Evolutionary conservation across 1,140 invertebrate genomes (phyloP).

Genomic region (Macrobrachium nipponense): DNA sequence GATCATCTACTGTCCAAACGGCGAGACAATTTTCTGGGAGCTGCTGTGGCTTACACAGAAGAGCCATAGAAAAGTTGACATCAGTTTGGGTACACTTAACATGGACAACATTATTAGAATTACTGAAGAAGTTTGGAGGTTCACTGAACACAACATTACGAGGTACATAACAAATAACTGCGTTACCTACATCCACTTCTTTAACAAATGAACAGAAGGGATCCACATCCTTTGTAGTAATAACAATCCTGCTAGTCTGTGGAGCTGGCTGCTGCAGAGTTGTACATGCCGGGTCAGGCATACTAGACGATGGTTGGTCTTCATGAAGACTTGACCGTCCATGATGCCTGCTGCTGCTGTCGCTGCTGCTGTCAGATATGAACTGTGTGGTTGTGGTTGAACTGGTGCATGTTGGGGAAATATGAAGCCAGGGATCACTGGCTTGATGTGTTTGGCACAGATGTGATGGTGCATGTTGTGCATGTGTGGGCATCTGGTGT

Average conservation of each 20-base stretch:
- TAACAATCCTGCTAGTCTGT: slow-evolving; percentile 58
- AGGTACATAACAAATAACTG: slow-evolving; percentile 55
- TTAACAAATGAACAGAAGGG: slow-evolving; percentile 48
- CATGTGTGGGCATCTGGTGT: slow-evolving; percentile 39
- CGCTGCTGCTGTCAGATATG: slow-evolving; percentile 26
- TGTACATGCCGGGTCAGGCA: slow-evolving; percentile 34
- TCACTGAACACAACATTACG: slow-evolving; percentile 59
- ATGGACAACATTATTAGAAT: slow-evolving; percentile 45
- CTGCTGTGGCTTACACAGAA: slow-evolving; percentile 50
- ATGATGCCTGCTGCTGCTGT: slow-evolving; percentile 31
- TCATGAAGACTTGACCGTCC: not conserved
- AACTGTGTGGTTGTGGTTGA: slow-evolving; percentile 17
- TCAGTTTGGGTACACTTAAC: slow-evolving; percentile 53
- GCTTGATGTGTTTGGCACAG: slow-evolving; percentile 39
- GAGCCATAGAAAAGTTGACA: slow-evolving; percentile 52
- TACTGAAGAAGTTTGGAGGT: slow-evolving; percentile 51
- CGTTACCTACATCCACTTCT: slow-evolving; percentile 58
- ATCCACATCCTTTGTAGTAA: slow-evolving; percentile 46
- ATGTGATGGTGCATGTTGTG: slow-evolving; percentile 25
- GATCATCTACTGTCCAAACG: slow-evolving; percentile 55
- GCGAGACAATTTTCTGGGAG: slow-evolving; percentile 51
- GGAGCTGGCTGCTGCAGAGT: slow-evolving; percentile 45
- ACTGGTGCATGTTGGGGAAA: not conserved
- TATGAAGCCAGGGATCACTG: slow-evolving; percentile 33
- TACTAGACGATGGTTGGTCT: slow-evolving; percentile 13